These are phyloP conservation scores for Caenorhabditis zanzibari DNA, from an alignment of 2,888 invertebrate genomes.

Conservation along the genomic window DNA sequence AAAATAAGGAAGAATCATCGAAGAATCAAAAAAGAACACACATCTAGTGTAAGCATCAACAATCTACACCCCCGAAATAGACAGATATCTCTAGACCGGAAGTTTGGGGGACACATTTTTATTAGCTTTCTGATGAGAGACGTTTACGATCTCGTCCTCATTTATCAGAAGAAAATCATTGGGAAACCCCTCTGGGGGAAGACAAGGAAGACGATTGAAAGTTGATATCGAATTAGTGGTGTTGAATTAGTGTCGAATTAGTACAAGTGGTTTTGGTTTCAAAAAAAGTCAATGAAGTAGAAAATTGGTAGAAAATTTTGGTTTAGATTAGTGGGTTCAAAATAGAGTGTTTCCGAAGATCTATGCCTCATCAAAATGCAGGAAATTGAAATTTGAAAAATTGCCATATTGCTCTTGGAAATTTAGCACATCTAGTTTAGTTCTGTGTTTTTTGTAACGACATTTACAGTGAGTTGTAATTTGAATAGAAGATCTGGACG, in stretches of 20 bases:
- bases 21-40: constrained; percentile 5
- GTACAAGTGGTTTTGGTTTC: constrained; percentile 3
- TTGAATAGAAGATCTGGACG: too few relatives aligned
- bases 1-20: not conserved
- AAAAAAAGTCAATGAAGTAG: not conserved
- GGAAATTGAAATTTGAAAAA: too few relatives aligned
- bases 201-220: not conserved
- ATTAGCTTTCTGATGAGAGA: constrained; percentile 23
- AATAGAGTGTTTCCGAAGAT: not conserved
- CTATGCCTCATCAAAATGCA: not conserved
- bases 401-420: too few relatives aligned
- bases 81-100: constrained; percentile 45
- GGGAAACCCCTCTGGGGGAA: constrained; percentile 29
- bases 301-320: not conserved
- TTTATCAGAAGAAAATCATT: not conserved
- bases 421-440: too few relatives aligned
- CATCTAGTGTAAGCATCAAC: constrained; percentile 10
- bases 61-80: constrained; percentile 37
- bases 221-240: constrained; percentile 1
- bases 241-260: not conserved
- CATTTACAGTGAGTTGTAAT: too few relatives aligned
- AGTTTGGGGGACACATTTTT: constrained; percentile 26
- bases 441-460: too few relatives aligned
- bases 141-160: constrained; percentile 44
- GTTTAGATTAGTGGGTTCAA: not conserved